A percentile compares a stretch with the other conserved stretches of the same genome.
phyloP scores from a whole-genome alignment of 2,888 invertebrate species.

The Elegia similella region DNA sequence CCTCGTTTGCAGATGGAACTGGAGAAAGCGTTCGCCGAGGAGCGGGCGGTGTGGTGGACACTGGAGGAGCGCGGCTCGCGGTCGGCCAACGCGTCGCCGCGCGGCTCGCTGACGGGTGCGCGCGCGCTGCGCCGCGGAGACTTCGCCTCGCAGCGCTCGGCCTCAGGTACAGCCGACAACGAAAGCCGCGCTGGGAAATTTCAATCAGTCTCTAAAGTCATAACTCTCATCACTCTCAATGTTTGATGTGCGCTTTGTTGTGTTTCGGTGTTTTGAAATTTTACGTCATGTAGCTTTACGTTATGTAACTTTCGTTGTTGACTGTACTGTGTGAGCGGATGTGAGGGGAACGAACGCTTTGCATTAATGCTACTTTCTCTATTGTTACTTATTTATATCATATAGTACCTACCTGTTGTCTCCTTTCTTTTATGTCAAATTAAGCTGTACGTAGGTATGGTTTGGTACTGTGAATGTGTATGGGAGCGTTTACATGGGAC shows the following conservation, averaged over 20 bases:
- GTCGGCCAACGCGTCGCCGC: slow-evolving; percentile 89
- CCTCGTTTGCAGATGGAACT: slow-evolving; percentile 82
- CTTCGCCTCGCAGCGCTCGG: slow-evolving; percentile 88
- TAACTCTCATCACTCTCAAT: slow-evolving; percentile 8
- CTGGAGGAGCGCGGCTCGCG: slow-evolving; percentile 91
- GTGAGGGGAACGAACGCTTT: slow-evolving; percentile 26
- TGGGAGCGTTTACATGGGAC: not conserved
- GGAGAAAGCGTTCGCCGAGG: slow-evolving; percentile 92
- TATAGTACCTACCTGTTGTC: not conserved
- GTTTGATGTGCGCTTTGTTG: slow-evolving; percentile 14
- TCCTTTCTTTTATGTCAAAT: not conserved
- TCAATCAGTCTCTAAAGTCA: slow-evolving; percentile 1
- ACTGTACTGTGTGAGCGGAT: slow-evolving; percentile 30
- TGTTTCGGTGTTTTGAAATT: slow-evolving; percentile 11
- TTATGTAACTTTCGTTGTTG: slow-evolving; percentile 28
- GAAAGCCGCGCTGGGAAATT: slow-evolving; percentile 18
- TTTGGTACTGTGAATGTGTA: not conserved
- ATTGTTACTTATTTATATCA: not conserved
- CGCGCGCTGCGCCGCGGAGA: slow-evolving; percentile 86
- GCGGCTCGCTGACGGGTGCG: slow-evolving; percentile 88
- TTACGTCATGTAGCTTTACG: slow-evolving; percentile 7
- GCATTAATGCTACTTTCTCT: not conserved
- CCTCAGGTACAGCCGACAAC: slow-evolving; percentile 78
- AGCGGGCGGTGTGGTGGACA: slow-evolving; percentile 94
- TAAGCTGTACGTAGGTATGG: too few relatives aligned